Evolutionary conservation across 2,888 invertebrate genomes (phyloP).

Genomic region (Ectobius pallidus): DNA sequence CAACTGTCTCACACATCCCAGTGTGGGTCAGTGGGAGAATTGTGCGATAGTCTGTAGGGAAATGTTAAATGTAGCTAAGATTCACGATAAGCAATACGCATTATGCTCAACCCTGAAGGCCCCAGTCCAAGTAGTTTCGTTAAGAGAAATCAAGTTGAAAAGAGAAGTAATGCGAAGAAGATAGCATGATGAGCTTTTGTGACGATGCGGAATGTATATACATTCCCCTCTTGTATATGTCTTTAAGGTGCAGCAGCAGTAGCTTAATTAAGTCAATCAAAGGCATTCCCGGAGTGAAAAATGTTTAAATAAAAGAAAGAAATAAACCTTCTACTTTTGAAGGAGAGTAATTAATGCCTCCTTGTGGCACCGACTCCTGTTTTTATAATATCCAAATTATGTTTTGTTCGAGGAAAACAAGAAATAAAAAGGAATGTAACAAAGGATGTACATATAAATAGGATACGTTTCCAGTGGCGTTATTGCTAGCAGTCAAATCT

Average conservation of each 20-base stretch:
- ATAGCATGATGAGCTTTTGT: slow-evolving; percentile 34
- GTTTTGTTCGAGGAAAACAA: slow-evolving; percentile 24
- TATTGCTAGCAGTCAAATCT: too few relatives aligned
- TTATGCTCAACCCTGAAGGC: too few relatives aligned
- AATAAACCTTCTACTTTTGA: slow-evolving; percentile 15
- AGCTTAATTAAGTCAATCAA: slow-evolving; percentile 44
- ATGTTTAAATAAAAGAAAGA: slow-evolving; percentile 22
- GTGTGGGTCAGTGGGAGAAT: too few relatives aligned
- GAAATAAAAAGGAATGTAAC: not conserved
- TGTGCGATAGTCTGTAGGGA: too few relatives aligned
- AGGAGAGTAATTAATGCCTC: slow-evolving; percentile 27
- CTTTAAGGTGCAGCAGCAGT: slow-evolving; percentile 27
- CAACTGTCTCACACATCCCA: too few relatives aligned
- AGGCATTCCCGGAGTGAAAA: slow-evolving; percentile 39
- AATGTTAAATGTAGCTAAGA: too few relatives aligned
- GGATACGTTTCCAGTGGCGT: too few relatives aligned
- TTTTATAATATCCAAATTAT: slow-evolving; percentile 25
- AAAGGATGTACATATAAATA: not conserved
- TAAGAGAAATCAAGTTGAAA: slow-evolving; percentile 20
- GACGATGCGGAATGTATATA: slow-evolving; percentile 38
- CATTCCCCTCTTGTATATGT: not conserved
- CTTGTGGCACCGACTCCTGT: slow-evolving; percentile 23
- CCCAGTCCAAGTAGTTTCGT: slow-evolving; percentile 25
- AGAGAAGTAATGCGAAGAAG: slow-evolving; percentile 16
- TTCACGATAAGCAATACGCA: too few relatives aligned